Conservation (phyloP, 2,888 invertebrate genomes). For the Ceramica pisi region DNA sequence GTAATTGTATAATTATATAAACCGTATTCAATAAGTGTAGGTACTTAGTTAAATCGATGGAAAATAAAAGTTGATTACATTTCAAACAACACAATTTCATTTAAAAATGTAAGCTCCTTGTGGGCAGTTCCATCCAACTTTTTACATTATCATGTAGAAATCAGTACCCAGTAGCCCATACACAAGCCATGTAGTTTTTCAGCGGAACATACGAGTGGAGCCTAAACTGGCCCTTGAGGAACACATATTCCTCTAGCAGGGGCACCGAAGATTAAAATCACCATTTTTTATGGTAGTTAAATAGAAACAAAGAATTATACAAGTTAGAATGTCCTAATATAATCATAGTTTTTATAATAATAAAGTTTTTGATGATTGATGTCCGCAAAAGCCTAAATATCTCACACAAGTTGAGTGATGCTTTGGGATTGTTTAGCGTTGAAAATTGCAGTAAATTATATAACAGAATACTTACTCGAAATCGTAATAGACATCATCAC, state of each 20-base stretch:
- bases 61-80: not conserved
- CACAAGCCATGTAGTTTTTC: not conserved
- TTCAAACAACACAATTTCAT: not conserved
- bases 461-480: slow-evolving; percentile 91
- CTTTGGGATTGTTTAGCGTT: not conserved
- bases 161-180: not conserved
- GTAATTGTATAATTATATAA: too few species aligned
- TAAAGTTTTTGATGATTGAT: not conserved
- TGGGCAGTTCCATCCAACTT: not conserved
- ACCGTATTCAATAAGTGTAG: too few species aligned
- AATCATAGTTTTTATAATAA: not conserved
- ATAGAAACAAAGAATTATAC: not conserved
- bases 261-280: not conserved
- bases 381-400: not conserved
- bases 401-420: not conserved
- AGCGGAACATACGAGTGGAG: not conserved
- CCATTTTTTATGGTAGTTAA: not conserved
- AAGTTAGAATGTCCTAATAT: not conserved
- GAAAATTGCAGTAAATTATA: not conserved
- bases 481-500: slow-evolving; percentile 95
- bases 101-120: not conserved
- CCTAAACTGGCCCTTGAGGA: not conserved
- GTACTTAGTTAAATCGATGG: not conserved
- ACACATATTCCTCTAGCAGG: not conserved
- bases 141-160: not conserved